phyloP scores from a whole-genome alignment of 2,113 vertebrate genomes.

The Alligator sinensis region DNA sequence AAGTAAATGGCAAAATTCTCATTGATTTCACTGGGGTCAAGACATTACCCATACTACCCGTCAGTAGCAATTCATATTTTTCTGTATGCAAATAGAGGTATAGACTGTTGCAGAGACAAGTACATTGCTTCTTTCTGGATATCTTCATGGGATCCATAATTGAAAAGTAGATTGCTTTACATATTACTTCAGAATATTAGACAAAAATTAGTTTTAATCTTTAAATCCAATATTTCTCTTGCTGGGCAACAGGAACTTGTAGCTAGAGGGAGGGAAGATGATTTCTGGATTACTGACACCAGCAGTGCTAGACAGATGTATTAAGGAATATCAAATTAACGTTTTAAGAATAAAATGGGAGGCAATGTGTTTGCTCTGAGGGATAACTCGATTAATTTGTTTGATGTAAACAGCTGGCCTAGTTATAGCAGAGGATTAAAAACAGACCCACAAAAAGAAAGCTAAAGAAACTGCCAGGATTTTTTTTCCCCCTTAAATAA shows the following conservation, averaged over 20 bases:
- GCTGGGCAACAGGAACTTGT: constrained; percentile 9
- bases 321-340: background rate
- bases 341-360: constrained; percentile 2
- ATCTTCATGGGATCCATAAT: background rate
- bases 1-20: background rate
- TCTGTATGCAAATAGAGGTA: background rate
- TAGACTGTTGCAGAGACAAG: background rate
- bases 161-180: background rate
- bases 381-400: background rate
- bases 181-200: background rate
- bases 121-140: accelerated
- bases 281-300: constrained; percentile 5
- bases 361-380: background rate
- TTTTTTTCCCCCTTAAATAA: background rate
- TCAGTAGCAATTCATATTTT: background rate
- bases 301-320: background rate
- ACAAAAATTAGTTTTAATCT: constrained; percentile 19
- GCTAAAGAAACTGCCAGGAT: background rate
- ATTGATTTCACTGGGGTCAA: background rate
- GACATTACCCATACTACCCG: background rate
- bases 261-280: background rate
- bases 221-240: constrained; percentile 31
- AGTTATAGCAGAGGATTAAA: background rate
- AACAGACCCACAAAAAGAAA: background rate
- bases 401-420: background rate